Conservation (phyloP, 2,888 invertebrate species). For the Tachina grossa region DNA sequence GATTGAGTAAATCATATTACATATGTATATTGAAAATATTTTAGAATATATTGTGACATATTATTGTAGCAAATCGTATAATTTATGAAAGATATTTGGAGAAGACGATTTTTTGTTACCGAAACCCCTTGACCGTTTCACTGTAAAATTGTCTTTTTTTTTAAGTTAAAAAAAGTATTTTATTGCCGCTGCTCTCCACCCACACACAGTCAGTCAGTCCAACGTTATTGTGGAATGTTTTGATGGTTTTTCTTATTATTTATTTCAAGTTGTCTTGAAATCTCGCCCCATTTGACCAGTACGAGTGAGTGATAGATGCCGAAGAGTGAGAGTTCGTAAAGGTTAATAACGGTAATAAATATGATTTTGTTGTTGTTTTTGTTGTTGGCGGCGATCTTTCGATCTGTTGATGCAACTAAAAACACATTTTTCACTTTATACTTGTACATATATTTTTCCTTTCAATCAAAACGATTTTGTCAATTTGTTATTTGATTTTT, state of each 20-base stretch:
- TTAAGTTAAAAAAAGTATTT: neutral
- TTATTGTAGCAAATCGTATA: no score
- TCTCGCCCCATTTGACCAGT: constrained; percentile 65
- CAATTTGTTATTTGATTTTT: constrained; percentile 63
- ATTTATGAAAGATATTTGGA: no score
- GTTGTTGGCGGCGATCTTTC: constrained; percentile 18
- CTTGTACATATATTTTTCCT: constrained; percentile 40
- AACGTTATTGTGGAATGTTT: constrained; percentile 10
- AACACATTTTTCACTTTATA: constrained; percentile 64
- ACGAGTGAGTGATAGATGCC: constrained; percentile 63
- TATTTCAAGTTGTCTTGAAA: constrained; percentile 48
- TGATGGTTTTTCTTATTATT: constrained; percentile 7
- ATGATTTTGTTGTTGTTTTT: constrained; percentile 37
- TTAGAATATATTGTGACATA: no score
- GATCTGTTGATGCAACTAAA: constrained; percentile 4
- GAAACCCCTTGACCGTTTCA: neutral
- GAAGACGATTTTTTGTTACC: no score
- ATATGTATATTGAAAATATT: no score
- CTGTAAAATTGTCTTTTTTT: neutral
- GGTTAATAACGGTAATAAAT: constrained; percentile 71
- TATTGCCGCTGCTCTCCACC: constrained; percentile 39
- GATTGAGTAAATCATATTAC: no score
- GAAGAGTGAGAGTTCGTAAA: constrained; percentile 71
- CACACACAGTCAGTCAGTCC: constrained; percentile 8
- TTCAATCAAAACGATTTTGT: constrained; percentile 62